phyloP scores from a whole-genome alignment of 2,797 vertebrate genomes.

The Schizopygopsis pylzovi region DNA sequence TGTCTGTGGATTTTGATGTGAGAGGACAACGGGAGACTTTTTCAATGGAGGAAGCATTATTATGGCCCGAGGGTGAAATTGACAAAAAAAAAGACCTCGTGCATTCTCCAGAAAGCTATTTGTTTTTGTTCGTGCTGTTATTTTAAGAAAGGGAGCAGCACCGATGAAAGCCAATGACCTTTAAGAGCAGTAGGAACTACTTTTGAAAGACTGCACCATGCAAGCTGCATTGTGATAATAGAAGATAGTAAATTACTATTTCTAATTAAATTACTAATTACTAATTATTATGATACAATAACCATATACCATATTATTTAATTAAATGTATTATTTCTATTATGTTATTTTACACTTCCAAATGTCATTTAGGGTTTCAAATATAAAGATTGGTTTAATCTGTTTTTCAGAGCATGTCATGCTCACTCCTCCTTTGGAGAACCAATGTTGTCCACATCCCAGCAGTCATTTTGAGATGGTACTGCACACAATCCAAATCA shows the following conservation, averaged over 20 bases:
- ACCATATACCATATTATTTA: background rate
- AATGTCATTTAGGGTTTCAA: background rate
- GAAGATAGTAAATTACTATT: background rate
- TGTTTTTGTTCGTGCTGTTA: background rate
- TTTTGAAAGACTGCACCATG: constrained; percentile 16
- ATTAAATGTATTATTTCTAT: background rate
- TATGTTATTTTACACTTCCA: background rate
- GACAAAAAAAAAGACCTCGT: background rate
- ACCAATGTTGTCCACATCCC: background rate
- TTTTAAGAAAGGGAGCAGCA: background rate
- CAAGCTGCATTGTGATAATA: constrained; percentile 3
- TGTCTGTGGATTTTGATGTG: background rate
- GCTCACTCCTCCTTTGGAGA: background rate
- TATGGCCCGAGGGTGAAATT: background rate
- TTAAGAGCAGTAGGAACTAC: background rate
- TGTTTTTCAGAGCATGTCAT: background rate
- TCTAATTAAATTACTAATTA: no score
- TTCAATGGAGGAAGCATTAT: background rate
- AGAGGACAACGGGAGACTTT: background rate
- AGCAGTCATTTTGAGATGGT: background rate
- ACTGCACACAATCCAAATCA: constrained; percentile 3
- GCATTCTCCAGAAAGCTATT: background rate
- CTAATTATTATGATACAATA: background rate
- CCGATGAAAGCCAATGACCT: background rate
- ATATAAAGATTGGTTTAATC: background rate